phyloP scores from a whole-genome alignment of 2,888 invertebrate genomes.

The Micropterix aruncella region DNA sequence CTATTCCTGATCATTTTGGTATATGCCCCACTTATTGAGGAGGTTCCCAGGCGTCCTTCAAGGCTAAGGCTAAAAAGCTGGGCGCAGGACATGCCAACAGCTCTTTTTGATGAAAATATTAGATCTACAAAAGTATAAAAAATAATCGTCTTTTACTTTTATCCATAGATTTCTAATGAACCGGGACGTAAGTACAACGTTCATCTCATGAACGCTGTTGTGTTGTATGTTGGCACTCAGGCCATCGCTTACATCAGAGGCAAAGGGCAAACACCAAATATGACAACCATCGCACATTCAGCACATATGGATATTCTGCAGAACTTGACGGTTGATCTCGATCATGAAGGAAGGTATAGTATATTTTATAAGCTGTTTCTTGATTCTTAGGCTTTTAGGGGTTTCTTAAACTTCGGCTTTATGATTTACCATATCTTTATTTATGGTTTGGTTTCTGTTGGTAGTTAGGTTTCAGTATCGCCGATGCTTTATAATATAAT shows the following conservation, averaged over 20 bases:
- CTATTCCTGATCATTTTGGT: conserved; percentile 1
- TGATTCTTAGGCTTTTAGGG: not conserved
- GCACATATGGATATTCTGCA: conserved; percentile 99
- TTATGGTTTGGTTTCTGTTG: not conserved
- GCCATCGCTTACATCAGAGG: conserved; percentile 85
- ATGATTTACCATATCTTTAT: not conserved
- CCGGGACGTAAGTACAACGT: conserved; percentile 91
- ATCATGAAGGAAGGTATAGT: conserved; percentile 73
- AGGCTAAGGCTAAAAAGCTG: too few relatives aligned
- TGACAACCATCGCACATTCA: conserved; percentile 96
- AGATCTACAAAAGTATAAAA: too few relatives aligned
- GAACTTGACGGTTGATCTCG: conserved; percentile 94
- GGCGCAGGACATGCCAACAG: too few relatives aligned
- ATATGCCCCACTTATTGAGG: too few relatives aligned
- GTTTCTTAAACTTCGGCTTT: not conserved
- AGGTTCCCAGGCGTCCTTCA: too few relatives aligned
- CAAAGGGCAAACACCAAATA: conserved; percentile 86
- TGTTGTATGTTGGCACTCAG: conserved; percentile 94
- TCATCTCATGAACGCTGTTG: conserved; percentile 91
- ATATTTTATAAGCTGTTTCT: not conserved
- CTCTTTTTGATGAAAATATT: too few relatives aligned
- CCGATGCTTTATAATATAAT: too few relatives aligned
- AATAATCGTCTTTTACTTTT: conserved; percentile 3
- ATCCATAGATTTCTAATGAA: conserved; percentile 53
- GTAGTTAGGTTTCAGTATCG: not conserved